phyloP scores from a whole-genome alignment of 2,888 invertebrate species.

The Euplexia lucipara region DNA sequence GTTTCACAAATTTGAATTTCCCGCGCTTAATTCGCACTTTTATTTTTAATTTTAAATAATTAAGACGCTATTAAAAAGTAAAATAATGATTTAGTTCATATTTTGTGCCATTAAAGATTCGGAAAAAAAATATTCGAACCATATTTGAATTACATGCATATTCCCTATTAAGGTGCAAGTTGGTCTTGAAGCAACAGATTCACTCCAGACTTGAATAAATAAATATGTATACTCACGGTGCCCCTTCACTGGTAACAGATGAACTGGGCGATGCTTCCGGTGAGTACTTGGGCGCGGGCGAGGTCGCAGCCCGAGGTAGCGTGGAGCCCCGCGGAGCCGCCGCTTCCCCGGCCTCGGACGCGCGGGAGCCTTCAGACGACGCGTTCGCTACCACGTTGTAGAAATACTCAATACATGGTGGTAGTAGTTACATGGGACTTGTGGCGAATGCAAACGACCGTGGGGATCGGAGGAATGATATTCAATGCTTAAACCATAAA shows the following conservation, averaged over 20 bases:
- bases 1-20: too few species aligned
- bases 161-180: too few species aligned
- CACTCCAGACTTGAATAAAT: too few species aligned
- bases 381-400: conserved; percentile 90
- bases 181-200: too few species aligned
- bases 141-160: too few species aligned
- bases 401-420: conserved; percentile 83
- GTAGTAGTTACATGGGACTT: conserved; percentile 1
- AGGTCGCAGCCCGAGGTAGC: conserved; percentile 84
- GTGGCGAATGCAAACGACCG: conserved; percentile 5
- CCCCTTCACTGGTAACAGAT: conserved; percentile 96
- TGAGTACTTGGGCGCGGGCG: conserved; percentile 92
- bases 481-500: too few species aligned
- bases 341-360: conserved; percentile 89
- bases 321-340: conserved; percentile 85
- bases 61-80: too few species aligned
- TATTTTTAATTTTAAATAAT: too few species aligned
- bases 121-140: too few species aligned
- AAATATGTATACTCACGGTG: conserved; percentile 87
- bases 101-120: too few species aligned
- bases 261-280: conserved; percentile 97
- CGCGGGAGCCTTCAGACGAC: conserved; percentile 89
- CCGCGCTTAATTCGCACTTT: too few species aligned
- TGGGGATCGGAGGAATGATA: neutral
- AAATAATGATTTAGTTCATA: too few species aligned